These are phyloP conservation scores for Merops nubicus DNA, from an alignment of 2,113 vertebrate genomes.

Conservation along the genomic window DNA sequence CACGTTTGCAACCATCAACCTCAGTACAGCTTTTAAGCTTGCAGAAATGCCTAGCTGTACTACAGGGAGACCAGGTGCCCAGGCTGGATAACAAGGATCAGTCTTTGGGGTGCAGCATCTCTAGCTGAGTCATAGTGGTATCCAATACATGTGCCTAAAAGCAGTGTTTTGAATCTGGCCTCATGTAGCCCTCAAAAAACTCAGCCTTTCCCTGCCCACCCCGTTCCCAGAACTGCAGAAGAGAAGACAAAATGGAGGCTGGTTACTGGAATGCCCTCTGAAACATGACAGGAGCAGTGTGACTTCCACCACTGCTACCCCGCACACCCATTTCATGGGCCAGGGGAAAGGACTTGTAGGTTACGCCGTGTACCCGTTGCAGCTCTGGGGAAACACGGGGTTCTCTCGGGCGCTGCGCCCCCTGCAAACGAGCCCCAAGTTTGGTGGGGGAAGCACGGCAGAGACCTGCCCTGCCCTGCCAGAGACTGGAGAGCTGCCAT, in stretches of 20 bases:
- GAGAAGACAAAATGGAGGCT: neutral
- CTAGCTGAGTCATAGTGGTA: neutral
- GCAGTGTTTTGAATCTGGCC: neutral
- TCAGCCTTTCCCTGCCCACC: fast-evolving
- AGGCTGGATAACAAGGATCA: neutral
- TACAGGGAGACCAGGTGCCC: neutral
- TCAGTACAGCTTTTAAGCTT: neutral
- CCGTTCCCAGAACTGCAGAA: neutral
- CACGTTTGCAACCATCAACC: neutral
- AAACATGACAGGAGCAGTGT: fast-evolving
- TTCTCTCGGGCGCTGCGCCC: fast-evolving
- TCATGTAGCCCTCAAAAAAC: neutral
- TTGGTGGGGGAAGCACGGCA: fast-evolving
- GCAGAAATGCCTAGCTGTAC: neutral
- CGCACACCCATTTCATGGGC: fast-evolving
- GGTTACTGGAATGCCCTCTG: neutral
- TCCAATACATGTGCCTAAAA: neutral
- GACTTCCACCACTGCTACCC: fast-evolving
- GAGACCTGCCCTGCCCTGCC: fast-evolving
- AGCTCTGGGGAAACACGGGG: neutral
- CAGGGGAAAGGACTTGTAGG: neutral
- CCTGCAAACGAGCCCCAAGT: neutral
- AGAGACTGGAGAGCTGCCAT: fast-evolving
- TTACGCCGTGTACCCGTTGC: fast-evolving
- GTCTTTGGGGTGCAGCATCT: neutral